Percentiles rank a stretch among this genome's conserved stretches.
Evolutionary conservation across 2,888 invertebrate species (phyloP).

Genomic region (Hanleya hanleyi): DNA sequence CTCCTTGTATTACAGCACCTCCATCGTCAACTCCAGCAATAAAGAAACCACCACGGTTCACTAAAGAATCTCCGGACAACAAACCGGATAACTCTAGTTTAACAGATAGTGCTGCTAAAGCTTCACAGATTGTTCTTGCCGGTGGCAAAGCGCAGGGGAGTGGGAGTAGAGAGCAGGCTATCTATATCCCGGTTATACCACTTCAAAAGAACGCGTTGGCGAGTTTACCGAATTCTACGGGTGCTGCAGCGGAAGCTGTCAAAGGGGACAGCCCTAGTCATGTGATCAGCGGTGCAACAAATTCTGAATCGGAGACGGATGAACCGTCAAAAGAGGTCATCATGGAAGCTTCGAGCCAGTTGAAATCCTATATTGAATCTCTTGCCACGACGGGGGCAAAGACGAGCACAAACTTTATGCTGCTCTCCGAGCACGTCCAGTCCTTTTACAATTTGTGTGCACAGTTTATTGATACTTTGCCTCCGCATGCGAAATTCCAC

Average conservation of each 20-base stretch:
- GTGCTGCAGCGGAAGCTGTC: not conserved
- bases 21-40: not conserved
- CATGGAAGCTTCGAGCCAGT: conserved; percentile 51
- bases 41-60: not conserved
- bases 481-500: conserved; percentile 91
- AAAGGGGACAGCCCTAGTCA: not conserved
- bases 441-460: conserved; percentile 87
- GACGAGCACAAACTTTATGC: conserved; percentile 81
- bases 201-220: conserved; percentile 55
- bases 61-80: not conserved
- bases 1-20: conserved; percentile 4
- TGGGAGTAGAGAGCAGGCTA: not conserved
- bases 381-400: conserved; percentile 63
- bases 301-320: conserved; percentile 36
- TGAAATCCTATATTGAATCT: conserved; percentile 59
- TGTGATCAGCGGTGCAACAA: conserved; percentile 10
- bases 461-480: conserved; percentile 87
- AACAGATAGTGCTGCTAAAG: not conserved
- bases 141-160: not conserved
- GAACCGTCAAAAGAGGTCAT: conserved; percentile 56
- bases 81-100: too few species aligned
- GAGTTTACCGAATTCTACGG: not conserved
- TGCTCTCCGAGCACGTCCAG: conserved; percentile 85
- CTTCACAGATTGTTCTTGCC: not conserved
- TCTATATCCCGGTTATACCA: conserved; percentile 68